A percentile compares a stretch with the other conserved stretches of the same genome.
phyloP scores from a whole-genome alignment of 2,888 invertebrate species.

The Melinaea menophilus region DNA sequence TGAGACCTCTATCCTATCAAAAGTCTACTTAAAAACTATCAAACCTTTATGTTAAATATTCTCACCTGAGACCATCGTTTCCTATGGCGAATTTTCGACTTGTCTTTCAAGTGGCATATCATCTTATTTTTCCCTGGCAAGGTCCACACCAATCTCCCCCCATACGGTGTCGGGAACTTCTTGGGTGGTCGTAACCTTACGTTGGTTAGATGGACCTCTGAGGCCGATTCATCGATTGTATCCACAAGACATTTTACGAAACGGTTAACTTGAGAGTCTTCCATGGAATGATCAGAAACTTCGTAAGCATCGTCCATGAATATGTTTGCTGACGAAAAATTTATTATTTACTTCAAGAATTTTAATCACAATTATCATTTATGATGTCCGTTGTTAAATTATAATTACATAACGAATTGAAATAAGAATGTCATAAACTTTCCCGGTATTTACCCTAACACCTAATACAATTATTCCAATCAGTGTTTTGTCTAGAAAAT shows the following conservation, averaged over 20 bases:
- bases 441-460: neutral
- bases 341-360: neutral
- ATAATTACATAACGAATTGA: too few relatives aligned
- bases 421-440: neutral
- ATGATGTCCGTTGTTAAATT: neutral
- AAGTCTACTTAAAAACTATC: too few relatives aligned
- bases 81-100: constrained; percentile 90
- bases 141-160: constrained; percentile 89
- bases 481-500: too few relatives aligned
- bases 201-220: constrained; percentile 82
- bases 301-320: constrained; percentile 93
- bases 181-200: constrained; percentile 82
- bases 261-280: constrained; percentile 86
- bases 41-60: too few relatives aligned
- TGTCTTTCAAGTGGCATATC: constrained; percentile 93
- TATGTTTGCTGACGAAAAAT: constrained; percentile 80
- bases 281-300: constrained; percentile 78
- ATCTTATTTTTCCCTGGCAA: constrained; percentile 91
- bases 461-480: too few relatives aligned
- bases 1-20: too few relatives aligned
- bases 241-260: constrained; percentile 86
- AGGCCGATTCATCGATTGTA: constrained; percentile 86
- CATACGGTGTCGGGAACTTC: constrained; percentile 90
- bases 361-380: neutral
- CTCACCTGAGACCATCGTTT: constrained; percentile 94